A percentile compares a stretch with the other conserved stretches of the same genome.
Evolutionary conservation across 2,797 vertebrate genomes (phyloP).

Genomic region (Gallinago stenura): DNA sequence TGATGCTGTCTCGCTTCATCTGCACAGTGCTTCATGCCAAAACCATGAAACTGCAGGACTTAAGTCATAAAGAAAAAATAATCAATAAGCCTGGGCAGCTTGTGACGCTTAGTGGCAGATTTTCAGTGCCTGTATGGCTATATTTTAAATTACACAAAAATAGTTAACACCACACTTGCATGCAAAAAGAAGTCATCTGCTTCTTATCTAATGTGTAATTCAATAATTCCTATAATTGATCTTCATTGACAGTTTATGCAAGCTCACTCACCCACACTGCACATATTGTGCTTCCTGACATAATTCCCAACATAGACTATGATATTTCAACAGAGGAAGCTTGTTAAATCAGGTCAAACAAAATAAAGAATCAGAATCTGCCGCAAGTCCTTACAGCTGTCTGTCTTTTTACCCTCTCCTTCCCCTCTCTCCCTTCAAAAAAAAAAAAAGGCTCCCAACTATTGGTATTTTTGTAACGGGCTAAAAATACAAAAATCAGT

Average conservation of each 20-base stretch:
- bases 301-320: conserved; percentile 60
- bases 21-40: neutral
- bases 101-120: conserved; percentile 35
- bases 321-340: conserved; percentile 71
- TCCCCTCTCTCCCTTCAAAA: neutral
- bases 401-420: neutral
- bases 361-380: conserved; percentile 51
- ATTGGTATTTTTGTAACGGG: neutral
- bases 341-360: conserved; percentile 65
- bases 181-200: conserved; percentile 62
- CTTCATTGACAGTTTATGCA: conserved; percentile 71
- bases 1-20: conserved; percentile 16
- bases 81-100: conserved; percentile 48
- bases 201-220: conserved; percentile 66
- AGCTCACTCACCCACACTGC: conserved; percentile 67
- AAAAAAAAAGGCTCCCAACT: neutral
- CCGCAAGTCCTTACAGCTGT: conserved; percentile 41
- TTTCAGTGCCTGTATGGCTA: neutral
- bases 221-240: conserved; percentile 70
- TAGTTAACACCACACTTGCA: conserved; percentile 8
- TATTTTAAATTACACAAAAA: conserved; percentile 47
- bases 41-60: neutral
- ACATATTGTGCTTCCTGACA: conserved; percentile 72
- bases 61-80: neutral
- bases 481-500: neutral